phyloP scores from a whole-genome alignment of 2,797 vertebrate genomes.

The Acanthiza pusilla region DNA sequence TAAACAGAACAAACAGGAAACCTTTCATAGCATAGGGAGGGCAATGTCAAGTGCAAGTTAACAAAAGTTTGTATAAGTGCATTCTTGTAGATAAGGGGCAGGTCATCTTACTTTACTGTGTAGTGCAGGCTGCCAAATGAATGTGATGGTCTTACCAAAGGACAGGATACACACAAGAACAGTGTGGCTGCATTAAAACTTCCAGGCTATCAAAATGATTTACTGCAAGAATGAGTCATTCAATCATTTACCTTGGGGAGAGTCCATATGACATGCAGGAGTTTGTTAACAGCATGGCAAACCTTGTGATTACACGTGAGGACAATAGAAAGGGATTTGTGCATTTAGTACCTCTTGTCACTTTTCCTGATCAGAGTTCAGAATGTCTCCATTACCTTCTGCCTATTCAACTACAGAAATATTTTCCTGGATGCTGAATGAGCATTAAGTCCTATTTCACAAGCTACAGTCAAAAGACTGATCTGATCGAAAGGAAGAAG shows the following conservation, averaged over 20 bases:
- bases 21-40: too few species aligned
- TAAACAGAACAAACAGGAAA: too few species aligned
- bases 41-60: too few species aligned
- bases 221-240: background rate
- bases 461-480: background rate
- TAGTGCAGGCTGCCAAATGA: too few species aligned
- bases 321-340: background rate
- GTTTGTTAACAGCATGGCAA: background rate
- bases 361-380: background rate
- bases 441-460: background rate
- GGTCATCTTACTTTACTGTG: too few species aligned
- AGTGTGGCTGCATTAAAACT: background rate
- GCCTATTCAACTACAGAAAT: background rate
- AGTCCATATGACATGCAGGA: background rate
- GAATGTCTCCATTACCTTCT: background rate
- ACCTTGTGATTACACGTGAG: background rate
- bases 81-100: too few species aligned
- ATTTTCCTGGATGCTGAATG: background rate
- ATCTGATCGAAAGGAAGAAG: background rate
- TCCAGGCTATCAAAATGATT: background rate
- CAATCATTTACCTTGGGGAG: background rate
- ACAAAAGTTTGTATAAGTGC: too few species aligned
- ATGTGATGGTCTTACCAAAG: background rate
- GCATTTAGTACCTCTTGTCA: background rate
- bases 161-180: background rate